A percentile compares a stretch with the other conserved stretches of the same genome.
Conservation (phyloP, 2,888 invertebrate species). For the Zygothrica quintamaculata region DNA sequence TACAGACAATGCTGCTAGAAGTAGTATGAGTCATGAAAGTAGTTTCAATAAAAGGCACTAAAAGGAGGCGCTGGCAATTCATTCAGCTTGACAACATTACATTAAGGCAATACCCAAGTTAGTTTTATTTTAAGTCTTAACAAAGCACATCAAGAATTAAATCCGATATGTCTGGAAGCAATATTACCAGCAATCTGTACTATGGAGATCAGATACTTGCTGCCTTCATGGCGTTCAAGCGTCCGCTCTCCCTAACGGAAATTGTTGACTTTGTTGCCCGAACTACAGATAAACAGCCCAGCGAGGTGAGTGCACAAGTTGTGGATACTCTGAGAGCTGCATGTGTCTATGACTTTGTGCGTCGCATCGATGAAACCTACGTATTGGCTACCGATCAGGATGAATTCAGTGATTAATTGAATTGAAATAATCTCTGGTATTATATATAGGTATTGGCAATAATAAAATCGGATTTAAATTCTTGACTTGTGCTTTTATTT, state of each 20-base stretch:
- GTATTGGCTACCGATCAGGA: conserved; percentile 1
- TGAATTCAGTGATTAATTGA: not conserved
- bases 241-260: conserved; percentile 15
- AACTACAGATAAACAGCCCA: not conserved
- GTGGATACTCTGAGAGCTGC: conserved; percentile 9
- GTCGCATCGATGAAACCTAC: conserved; percentile 12
- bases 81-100: no score
- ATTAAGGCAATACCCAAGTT: not conserved
- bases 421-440: conserved; percentile 8
- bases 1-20: no score
- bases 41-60: not conserved
- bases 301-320: conserved; percentile 10
- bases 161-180: not conserved
- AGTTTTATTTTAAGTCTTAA: not conserved
- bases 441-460: no score
- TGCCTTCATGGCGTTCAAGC: conserved; percentile 14
- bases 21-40: no score
- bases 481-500: no score
- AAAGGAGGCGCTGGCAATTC: not conserved
- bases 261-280: conserved; percentile 22
- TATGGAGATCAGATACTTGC: conserved; percentile 27
- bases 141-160: not conserved
- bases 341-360: conserved; percentile 15
- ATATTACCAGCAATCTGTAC: not conserved
- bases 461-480: no score